These are phyloP conservation scores for Drosophila sp. DNA, from an alignment of 1,140 invertebrate genomes.

Conservation along the genomic window DNA sequence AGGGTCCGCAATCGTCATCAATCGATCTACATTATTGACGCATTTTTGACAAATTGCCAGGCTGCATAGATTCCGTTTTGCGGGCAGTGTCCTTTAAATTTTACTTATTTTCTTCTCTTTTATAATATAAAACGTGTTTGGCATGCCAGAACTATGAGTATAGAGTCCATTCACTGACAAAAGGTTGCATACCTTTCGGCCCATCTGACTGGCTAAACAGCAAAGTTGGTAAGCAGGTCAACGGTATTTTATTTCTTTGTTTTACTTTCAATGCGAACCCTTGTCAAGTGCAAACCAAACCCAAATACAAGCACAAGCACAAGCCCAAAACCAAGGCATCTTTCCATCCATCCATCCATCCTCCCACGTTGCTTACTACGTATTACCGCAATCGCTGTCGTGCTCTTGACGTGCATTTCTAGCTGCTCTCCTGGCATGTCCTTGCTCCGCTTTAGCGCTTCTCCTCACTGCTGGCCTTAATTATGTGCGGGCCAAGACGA, in stretches of 20 bases:
- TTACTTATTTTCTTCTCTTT: conserved; percentile 35
- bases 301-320: conserved; percentile 19
- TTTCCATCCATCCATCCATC: conserved; percentile 10
- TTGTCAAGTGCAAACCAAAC: conserved; percentile 61
- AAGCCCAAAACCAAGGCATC: neutral
- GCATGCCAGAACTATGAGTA: conserved; percentile 53
- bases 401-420: conserved; percentile 42
- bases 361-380: neutral
- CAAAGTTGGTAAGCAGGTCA: conserved; percentile 23
- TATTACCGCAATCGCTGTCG: conserved; percentile 40
- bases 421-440: conserved; percentile 52
- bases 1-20: conserved; percentile 45
- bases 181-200: conserved; percentile 65
- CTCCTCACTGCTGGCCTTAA: conserved; percentile 70
- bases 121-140: conserved; percentile 66
- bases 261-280: conserved; percentile 76
- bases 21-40: conserved; percentile 81
- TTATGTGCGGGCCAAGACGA: conserved; percentile 73
- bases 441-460: conserved; percentile 72
- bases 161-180: conserved; percentile 19
- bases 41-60: conserved; percentile 82
- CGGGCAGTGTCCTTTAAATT: conserved; percentile 43
- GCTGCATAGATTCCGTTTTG: conserved; percentile 45
- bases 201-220: conserved; percentile 28
- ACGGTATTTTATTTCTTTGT: conserved; percentile 68